A percentile compares a stretch with the other conserved stretches of the same genome.
These are phyloP conservation scores for Catagonus wagneri DNA, from an alignment of 2,113 vertebrate genomes.

Conservation along the genomic window DNA sequence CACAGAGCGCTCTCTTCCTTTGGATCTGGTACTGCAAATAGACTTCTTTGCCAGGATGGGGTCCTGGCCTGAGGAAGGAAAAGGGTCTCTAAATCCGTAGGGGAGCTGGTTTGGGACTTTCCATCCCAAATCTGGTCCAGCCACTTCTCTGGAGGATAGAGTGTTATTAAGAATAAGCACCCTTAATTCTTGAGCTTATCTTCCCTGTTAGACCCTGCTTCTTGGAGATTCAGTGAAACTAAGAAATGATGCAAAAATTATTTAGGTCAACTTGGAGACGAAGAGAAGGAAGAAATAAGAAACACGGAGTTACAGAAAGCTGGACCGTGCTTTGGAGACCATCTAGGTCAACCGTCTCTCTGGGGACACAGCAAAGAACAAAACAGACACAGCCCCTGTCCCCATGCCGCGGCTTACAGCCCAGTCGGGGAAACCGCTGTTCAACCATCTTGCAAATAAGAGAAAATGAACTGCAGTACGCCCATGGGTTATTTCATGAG, in stretches of 20 bases:
- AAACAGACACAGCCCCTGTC: background rate
- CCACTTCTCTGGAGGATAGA: background rate
- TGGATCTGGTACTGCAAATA: background rate
- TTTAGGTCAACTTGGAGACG: background rate
- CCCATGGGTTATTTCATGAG: background rate
- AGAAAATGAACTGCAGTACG: background rate
- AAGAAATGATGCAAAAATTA: constrained; percentile 23
- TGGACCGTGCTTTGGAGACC: background rate
- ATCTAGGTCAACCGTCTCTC: background rate
- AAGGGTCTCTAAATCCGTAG: background rate
- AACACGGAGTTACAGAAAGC: background rate
- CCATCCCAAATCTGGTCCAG: background rate
- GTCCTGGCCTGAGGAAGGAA: accelerated
- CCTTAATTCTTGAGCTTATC: background rate
- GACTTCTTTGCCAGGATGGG: background rate
- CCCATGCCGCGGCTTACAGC: background rate
- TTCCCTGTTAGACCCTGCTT: background rate
- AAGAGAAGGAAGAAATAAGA: background rate
- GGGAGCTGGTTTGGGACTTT: background rate
- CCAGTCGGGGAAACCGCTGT: background rate
- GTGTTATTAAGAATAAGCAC: background rate
- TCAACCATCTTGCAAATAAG: background rate
- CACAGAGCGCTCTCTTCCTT: background rate
- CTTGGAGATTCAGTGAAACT: background rate
- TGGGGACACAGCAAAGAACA: background rate